Evolutionary conservation across 2,797 vertebrate genomes (phyloP).

Genomic region (Scomberomorus guttatus): DNA sequence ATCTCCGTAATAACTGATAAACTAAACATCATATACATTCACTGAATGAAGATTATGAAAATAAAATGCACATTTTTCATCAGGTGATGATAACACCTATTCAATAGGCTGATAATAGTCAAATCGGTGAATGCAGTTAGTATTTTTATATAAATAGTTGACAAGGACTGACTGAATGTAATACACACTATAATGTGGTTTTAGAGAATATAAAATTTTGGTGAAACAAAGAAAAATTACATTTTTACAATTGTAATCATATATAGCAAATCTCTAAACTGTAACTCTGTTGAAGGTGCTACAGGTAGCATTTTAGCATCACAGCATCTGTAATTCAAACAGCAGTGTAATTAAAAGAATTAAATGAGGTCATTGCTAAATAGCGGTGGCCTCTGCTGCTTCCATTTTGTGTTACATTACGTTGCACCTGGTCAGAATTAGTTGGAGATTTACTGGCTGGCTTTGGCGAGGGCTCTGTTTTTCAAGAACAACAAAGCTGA

Average conservation of each 20-base stretch:
- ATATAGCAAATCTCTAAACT: background rate
- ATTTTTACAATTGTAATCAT: background rate
- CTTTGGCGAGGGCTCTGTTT: constrained; percentile 4
- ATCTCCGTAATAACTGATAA: too few relatives aligned
- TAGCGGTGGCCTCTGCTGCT: background rate
- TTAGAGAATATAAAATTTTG: background rate
- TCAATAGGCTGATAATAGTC: too few relatives aligned
- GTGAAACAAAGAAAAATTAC: constrained; percentile 3
- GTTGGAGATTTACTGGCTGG: constrained; percentile 23
- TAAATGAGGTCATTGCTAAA: background rate
- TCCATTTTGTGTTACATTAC: background rate
- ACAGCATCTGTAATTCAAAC: background rate
- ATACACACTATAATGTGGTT: background rate
- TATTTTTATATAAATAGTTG: background rate
- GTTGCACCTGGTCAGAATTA: constrained; percentile 42
- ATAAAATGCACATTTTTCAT: too few relatives aligned
- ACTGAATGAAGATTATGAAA: too few relatives aligned
- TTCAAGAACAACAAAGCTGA: constrained; percentile 29
- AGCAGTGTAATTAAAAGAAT: background rate
- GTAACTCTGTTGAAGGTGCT: too few relatives aligned
- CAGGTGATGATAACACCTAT: too few relatives aligned
- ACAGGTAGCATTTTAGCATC: background rate
- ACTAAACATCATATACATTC: too few relatives aligned
- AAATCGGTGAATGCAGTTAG: background rate
- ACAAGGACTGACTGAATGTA: constrained; percentile 10